These are phyloP conservation scores for Luffia ferchaultella DNA, from an alignment of 2,888 invertebrate genomes.

Conservation along the genomic window DNA sequence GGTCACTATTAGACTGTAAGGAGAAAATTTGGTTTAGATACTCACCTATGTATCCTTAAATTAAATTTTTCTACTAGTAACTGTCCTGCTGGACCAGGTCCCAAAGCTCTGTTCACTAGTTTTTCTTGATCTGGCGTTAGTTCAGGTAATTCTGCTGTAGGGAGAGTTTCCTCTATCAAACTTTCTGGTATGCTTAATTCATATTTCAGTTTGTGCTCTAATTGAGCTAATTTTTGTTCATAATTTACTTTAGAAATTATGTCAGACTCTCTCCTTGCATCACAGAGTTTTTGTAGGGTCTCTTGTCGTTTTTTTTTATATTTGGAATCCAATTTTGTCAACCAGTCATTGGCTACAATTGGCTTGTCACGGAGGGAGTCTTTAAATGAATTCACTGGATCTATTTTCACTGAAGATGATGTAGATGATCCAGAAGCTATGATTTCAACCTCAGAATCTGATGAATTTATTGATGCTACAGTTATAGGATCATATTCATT, in stretches of 20 bases:
- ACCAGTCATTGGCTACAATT: slow-evolving; percentile 59
- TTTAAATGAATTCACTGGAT: slow-evolving; percentile 64
- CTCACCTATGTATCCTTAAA: slow-evolving; percentile 52
- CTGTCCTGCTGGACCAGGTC: slow-evolving; percentile 68
- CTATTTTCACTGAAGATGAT: slow-evolving; percentile 40
- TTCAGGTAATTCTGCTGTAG: slow-evolving; percentile 58
- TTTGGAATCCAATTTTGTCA: slow-evolving; percentile 52
- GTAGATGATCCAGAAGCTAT: slow-evolving; percentile 27
- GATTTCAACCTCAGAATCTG: slow-evolving; percentile 52
- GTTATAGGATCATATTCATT: slow-evolving; percentile 52
- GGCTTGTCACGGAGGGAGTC: slow-evolving; percentile 60
- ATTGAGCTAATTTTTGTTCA: slow-evolving; percentile 45
- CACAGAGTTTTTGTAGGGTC: slow-evolving; percentile 47
- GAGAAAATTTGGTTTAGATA: no score
- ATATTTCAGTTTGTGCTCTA: slow-evolving; percentile 50
- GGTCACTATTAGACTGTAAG: no score
- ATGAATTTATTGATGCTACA: slow-evolving; percentile 51
- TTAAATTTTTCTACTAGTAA: slow-evolving; percentile 68
- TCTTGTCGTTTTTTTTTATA: slow-evolving; percentile 47
- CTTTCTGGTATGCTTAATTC: slow-evolving; percentile 58
- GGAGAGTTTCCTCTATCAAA: slow-evolving; percentile 48
- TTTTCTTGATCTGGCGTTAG: slow-evolving; percentile 73
- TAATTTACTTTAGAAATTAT: slow-evolving; percentile 54
- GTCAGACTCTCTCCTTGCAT: slow-evolving; percentile 49
- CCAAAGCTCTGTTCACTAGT: slow-evolving; percentile 64